Evolutionary conservation across 2,113 vertebrate species (phyloP), one percentile per base, ranked within the genome.

Genomic region (Ophiodon elongatus): DNA sequence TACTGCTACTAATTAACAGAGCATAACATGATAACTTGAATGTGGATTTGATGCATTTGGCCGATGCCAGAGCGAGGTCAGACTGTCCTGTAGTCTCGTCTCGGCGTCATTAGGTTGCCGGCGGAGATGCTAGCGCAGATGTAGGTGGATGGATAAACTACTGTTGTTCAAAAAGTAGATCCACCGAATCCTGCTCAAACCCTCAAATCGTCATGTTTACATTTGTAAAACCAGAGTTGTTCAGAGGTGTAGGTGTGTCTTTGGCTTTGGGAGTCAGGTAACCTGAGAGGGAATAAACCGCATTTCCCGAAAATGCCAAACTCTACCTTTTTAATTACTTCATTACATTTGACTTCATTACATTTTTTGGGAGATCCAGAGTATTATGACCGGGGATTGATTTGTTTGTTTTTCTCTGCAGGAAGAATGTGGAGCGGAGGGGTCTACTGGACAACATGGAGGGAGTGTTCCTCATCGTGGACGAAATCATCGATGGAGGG

Each of bases 401-500:
- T 37, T 37, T 41, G 50, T 52, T 33, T 17, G n/a, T 19, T 83
- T 80, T 1, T 25, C 77, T 19, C 25, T 76, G 3, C 88, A 97
- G 97, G 92, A 97, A 96, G 82, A 96, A 96, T 33, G 95, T 97
- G 83, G 97, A 97, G 90, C 96, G 96, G 75, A 90, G 94, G 41
- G 94, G 92, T 85, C 92, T 97, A 84, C 80, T 97, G 86, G 96
- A 97, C 45, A 97, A 97, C 91, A 92, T 97, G 96, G 97, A 97
- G 1, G 95, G 96, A 35, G 96, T 86, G 0, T 96, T 96, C 85
- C 91, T 97, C 4, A 93, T 97, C 43, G 96, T 97, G 89, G 97
- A 97, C 45, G 97, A 97, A 88, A 97, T 97, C 54, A 95, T 97
- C 25, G 97, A 97, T 72, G 94, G 96, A 78, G 97, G 97, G 97